These are phyloP conservation scores for Muntiacus muntjak DNA, from an alignment of 2,113 vertebrate genomes.

Conservation along the genomic window DNA sequence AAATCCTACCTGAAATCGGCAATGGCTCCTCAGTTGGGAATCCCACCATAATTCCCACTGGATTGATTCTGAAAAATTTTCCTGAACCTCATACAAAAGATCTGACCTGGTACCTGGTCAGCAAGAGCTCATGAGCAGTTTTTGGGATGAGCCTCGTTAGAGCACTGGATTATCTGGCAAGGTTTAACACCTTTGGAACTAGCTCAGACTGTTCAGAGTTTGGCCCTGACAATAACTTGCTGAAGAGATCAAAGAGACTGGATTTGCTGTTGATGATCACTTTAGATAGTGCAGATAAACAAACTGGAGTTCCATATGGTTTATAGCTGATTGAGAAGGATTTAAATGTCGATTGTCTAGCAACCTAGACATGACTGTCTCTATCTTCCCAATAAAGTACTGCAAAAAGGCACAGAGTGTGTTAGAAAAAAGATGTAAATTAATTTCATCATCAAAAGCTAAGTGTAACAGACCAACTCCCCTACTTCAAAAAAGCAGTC, in stretches of 20 bases:
- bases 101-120: background rate
- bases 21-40: background rate
- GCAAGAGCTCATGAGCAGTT: background rate
- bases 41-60: fast-evolving
- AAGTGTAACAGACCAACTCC: background rate
- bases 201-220: background rate
- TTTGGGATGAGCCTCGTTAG: background rate
- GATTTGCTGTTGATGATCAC: background rate
- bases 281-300: background rate
- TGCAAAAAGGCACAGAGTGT: background rate
- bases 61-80: background rate
- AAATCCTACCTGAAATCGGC: background rate
- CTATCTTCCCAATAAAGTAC: background rate
- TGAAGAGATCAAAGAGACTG: background rate
- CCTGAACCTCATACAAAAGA: background rate
- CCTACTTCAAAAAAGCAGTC: background rate
- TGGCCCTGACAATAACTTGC: background rate
- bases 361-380: background rate
- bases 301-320: background rate
- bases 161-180: fast-evolving
- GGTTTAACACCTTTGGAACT: background rate
- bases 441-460: background rate
- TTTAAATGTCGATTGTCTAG: background rate
- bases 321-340: background rate
- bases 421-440: conserved; percentile 10